Evolutionary conservation across 2,888 invertebrate species (phyloP), one percentile per base, ranked within the genome.

Genomic region (Miltochrista miniata): DNA sequence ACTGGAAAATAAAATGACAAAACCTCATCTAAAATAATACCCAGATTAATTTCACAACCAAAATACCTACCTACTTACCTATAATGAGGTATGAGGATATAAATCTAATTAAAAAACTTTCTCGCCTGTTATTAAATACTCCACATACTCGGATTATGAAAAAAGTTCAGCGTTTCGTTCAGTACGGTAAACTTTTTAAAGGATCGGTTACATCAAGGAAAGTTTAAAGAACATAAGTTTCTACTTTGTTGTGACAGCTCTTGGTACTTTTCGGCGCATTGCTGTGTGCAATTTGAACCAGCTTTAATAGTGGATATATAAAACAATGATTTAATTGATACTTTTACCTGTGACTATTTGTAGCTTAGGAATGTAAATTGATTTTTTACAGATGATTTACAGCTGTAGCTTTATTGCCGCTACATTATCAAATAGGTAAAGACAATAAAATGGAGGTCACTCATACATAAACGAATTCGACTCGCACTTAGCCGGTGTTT

Each of bases 211-310:
- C 60, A 64, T 59, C 48, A 53, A 51, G 45, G 46, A 57, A 61
- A 60, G 43, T 69, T 58, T 37, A 39, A 12, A 68, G 56, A 79
- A 83, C 75, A 83, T 80, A 74, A 79, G 71, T 74, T 66, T 66
- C 66, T 61, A 65, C 70, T 82, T 81, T 81, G 79, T 82, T 80
- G 79, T 79, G 80, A 83, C 82, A 81, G 83, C 77, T 72, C 76
- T 75, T 79, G 77, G 83, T 81, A 81, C 79, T 81, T 79, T 77
- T 51, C 64, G 64, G 76, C 81, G 83, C 84, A 84, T 70, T 83
- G 85, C 83, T 77, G 81, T 76, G 73, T 68, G 78, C 79, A 83
- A 85, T 82, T 80, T 79, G 73, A 84, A 85, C 83, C 85, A 83
- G 70, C 72, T 71, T 74, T 57, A 59, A 59, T 59, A 77, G 79